Base-by-base conservation (phyloP, 2,113 vertebrate genomes). In the Larimichthys polyactis region DNA sequence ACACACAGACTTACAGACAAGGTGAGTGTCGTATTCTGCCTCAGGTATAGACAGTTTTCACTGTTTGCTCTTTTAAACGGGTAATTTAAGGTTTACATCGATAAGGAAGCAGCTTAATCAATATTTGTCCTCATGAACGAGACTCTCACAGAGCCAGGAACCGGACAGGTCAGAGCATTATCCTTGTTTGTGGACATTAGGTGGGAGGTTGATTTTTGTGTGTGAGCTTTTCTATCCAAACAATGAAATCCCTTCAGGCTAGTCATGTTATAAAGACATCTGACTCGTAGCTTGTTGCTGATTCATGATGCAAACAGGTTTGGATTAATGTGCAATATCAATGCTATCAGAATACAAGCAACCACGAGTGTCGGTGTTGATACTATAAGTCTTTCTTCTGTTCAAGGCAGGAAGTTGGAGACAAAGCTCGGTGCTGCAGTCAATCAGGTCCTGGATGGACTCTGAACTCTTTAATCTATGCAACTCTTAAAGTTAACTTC, bases 1-100 rank as follows among this genome's bases (percentile, higher is more conserved):
- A 1, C 71, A 78, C 62, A 0, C 84, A 85, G 81, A 79, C 84
- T 14, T n/a, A 24, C 62, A 17, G 6, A 14, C 36, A 3, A 62
- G 91, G 93, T 92, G 76, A 91, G 89, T 64, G 77, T 12, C 16
- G 17, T 54, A 9, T 40, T 40, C 36, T 40, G 36, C 36, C 5
- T 66, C 14, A 11, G n/a, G 27, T 15, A 19, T 32, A 17, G 48
- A 9, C 29, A 22, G 0, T 48, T 64, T 70, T 22, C 29, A 46
- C 0, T 7, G 46, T 36, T 54, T 1, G 12, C 2, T 11, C 7
- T 80, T 32, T n/a, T 32, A 20, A 62, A 48, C 2, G 27, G 49
- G 36, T 70, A 19, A 46, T 15, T 55, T 65, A 3, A 49, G 40
- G 27, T n/a, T 19, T 17, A 3, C 5, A 58, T 40, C 36, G 7